A percentile compares a stretch with the other conserved stretches of the same genome.
Evolutionary conservation across 2,113 vertebrate species (phyloP).

Genomic region (Apodemus sylvaticus): DNA sequence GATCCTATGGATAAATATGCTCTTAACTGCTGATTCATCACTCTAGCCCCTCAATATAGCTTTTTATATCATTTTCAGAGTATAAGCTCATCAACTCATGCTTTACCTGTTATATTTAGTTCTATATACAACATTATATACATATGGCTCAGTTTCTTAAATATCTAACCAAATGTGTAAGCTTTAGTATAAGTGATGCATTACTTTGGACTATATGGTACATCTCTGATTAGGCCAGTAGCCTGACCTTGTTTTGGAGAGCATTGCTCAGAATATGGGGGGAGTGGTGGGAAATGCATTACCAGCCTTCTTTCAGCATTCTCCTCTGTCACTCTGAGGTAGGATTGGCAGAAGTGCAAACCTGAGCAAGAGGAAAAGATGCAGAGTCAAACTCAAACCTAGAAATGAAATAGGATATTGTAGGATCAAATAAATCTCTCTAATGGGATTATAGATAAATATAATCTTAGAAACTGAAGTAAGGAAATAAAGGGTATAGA

Average conservation of each 20-base stretch:
- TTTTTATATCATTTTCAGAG: background rate
- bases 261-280: no score
- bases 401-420: background rate
- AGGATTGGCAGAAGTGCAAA: background rate
- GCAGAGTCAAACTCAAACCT: fast-evolving
- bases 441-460: background rate
- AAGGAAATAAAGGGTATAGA: background rate
- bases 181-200: background rate
- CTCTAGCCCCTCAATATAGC: no score
- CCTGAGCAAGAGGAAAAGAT: background rate
- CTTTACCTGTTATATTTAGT: background rate
- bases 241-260: background rate
- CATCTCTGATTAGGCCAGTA: background rate
- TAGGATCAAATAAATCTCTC: background rate
- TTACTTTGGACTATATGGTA: background rate
- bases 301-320: background rate
- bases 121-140: background rate
- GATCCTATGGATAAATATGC: background rate
- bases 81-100: background rate
- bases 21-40: background rate
- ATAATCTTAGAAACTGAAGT: background rate
- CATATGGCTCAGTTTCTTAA: background rate
- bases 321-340: background rate
- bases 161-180: background rate
- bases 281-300: no score